A percentile compares a stretch with the other conserved stretches of the same genome.
Evolutionary conservation across 2,113 vertebrate species (phyloP).

Genomic region (Puffinus mauretanicus): DNA sequence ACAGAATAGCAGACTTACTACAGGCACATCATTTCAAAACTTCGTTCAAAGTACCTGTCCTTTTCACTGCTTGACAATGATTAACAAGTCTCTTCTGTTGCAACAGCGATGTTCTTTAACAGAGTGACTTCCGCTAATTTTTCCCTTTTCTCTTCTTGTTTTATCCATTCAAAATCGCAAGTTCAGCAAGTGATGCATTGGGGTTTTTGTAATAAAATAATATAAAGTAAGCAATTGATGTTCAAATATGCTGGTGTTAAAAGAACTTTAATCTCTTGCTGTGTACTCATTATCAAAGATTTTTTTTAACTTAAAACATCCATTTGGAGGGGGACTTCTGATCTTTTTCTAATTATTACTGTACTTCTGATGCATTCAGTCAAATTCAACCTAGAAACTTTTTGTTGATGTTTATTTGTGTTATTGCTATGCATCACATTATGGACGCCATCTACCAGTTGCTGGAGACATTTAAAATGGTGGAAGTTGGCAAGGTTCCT

Average conservation of each 20-base stretch:
- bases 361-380: not conserved
- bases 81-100: not conserved
- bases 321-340: not conserved
- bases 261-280: not conserved
- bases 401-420: not conserved
- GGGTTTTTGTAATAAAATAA: not conserved
- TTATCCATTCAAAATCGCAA: not conserved
- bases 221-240: not conserved
- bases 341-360: not conserved
- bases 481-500: not conserved
- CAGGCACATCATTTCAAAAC: not conserved
- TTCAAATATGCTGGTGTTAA: not conserved
- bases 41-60: not conserved
- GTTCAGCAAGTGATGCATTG: not conserved
- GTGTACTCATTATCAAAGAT: not conserved
- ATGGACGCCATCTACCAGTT: not conserved
- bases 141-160: not conserved
- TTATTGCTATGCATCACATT: fast-evolving
- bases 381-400: not conserved
- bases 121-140: not conserved
- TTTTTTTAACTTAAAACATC: not conserved
- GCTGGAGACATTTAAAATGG: not conserved
- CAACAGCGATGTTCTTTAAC: not conserved
- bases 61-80: not conserved
- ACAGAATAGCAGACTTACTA: not conserved